phyloP scores from a whole-genome alignment of 2,888 invertebrate genomes.

The Sericinus montela region DNA sequence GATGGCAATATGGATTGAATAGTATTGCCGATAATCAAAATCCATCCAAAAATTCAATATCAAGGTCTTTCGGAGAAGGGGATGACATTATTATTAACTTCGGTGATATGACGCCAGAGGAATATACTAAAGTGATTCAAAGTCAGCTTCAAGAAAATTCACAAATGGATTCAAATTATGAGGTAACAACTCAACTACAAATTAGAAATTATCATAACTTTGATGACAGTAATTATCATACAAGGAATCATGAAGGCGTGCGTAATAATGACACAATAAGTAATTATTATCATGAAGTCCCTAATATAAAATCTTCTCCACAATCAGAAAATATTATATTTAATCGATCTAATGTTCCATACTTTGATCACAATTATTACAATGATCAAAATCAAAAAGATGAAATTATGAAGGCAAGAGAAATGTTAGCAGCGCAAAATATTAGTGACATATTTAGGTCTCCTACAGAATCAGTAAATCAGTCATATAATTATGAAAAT shows the following conservation, averaged over 20 bases:
- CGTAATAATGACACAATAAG: background rate
- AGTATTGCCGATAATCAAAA: constrained; percentile 40
- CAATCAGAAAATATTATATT: background rate
- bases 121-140: constrained; percentile 60
- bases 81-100: constrained; percentile 69
- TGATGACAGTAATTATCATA: background rate
- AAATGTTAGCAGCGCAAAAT: background rate
- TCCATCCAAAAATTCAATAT: constrained; percentile 60
- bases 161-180: background rate
- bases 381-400: background rate
- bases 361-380: background rate
- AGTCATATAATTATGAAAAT: background rate
- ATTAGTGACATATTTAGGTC: background rate
- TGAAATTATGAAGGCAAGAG: background rate
- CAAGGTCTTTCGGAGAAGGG: constrained; percentile 59
- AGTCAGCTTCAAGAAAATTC: constrained; percentile 30
- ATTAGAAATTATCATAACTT: background rate
- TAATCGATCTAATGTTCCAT: too few relatives aligned
- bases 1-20: constrained; percentile 69
- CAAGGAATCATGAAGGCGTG: background rate
- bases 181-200: background rate
- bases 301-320: background rate
- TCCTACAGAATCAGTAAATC: background rate
- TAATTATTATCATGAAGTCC: background rate
- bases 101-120: constrained; percentile 62